Evolutionary conservation across 2,888 invertebrate species (phyloP), one percentile per base, ranked within the genome.

Genomic region (Rhagonycha lutea): DNA sequence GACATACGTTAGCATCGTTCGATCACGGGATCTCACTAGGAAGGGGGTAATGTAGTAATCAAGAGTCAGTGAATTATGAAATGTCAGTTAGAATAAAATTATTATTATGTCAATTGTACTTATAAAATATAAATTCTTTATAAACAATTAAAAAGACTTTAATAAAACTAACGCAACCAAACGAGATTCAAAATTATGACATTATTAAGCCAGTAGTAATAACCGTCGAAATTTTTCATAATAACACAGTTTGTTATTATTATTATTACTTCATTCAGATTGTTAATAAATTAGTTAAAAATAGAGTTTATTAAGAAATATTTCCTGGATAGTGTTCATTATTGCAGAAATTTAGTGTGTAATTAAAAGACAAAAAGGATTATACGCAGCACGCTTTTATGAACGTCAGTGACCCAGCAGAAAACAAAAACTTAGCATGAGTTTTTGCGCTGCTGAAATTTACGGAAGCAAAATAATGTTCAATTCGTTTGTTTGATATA

Each of bases 331-430:
- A 65, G 63, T 65, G 63, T 26, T 65, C 63, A 26, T 65, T 47
- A 26, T 26, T 24, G 26, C 63, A 65, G 63, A 65, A 65, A 65
- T 65, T 65, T 65, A 65, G 63, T 65, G 63, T 65, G 26, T 65
- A 65, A 65, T 65, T 65, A 65, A 65, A 65, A 65, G 63, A 65
- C n/a, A 65, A 65, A 65, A 65, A 65, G 63, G 63, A 23, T 65
- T 65, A 65, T 65, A 65, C 63, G 63, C 63, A 65, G 63, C 63
- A 65, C 24, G 26, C 24, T 65, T 65, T 65, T 65, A 65, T 65
- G 63, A 65, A 65, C 18, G 63, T 24, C 26, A 26, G 63, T 65
- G 63, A 65, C 63, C 63, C 26, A 26, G 12, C 18, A 65, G 24
- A 23, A 65, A 65, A 65, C 63, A 65, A 65, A 65, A 65, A 26